Conservation (phyloP, 2,797 vertebrate genomes). For the Erithacus rubecula region DNA sequence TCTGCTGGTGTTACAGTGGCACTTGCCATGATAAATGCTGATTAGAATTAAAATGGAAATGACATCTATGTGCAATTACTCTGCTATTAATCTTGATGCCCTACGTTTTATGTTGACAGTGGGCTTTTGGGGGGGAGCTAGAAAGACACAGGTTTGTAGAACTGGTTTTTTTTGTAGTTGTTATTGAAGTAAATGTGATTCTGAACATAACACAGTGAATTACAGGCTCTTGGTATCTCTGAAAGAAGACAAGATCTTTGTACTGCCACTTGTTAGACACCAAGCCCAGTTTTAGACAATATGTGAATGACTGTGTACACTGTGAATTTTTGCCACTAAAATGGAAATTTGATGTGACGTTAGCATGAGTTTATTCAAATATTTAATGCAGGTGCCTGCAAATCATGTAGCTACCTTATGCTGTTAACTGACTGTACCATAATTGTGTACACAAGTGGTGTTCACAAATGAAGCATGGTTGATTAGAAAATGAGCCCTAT, state of each 20-base stretch:
- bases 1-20: constrained; percentile 51
- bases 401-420: neutral
- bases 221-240: neutral
- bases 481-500: constrained; percentile 43
- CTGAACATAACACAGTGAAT: neutral
- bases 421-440: constrained; percentile 1
- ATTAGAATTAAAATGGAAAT: constrained; percentile 67
- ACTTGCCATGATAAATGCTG: constrained; percentile 42
- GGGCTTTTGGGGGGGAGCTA: neutral
- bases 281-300: neutral
- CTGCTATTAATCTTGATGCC: constrained; percentile 59
- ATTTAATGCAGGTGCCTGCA: constrained; percentile 22
- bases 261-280: neutral
- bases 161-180: neutral
- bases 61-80: constrained; percentile 52
- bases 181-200: neutral
- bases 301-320: neutral
- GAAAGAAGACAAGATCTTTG: neutral
- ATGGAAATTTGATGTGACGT: neutral
- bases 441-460: constrained; percentile 39
- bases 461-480: constrained; percentile 14
- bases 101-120: constrained; percentile 31
- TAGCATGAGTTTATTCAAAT: constrained; percentile 23
- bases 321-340: neutral
- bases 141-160: neutral